Evolutionary conservation across 1,140 invertebrate species (phyloP).

Genomic region (Panonychus citri): DNA sequence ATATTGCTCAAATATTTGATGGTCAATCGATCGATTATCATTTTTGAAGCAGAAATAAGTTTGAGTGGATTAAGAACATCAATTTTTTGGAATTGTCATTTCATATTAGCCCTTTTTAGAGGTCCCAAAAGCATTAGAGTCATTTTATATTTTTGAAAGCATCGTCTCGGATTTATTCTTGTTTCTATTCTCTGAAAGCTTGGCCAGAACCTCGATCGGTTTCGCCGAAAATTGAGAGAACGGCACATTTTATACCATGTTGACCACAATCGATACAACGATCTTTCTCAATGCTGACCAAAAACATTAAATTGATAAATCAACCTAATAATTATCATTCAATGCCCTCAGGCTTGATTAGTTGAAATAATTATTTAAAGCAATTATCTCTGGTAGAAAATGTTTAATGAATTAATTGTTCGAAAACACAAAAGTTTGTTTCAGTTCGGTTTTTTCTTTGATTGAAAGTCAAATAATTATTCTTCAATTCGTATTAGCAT

Average conservation of each 20-base stretch:
- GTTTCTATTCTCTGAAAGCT: neutral
- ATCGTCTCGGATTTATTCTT: neutral
- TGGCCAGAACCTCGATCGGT: neutral
- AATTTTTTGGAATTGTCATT: neutral
- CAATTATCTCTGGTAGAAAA: no score
- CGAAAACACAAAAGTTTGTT: no score
- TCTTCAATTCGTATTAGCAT: no score
- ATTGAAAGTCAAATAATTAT: no score
- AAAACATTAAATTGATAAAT: slow-evolving; percentile 14
- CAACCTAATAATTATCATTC: slow-evolving; percentile 23
- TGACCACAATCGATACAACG: slow-evolving; percentile 8
- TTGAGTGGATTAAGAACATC: neutral
- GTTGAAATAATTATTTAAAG: no score
- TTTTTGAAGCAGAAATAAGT: neutral
- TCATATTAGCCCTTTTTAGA: neutral
- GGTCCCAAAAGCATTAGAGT: neutral
- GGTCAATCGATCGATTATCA: neutral
- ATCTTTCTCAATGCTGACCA: slow-evolving; percentile 14
- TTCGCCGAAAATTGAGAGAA: neutral
- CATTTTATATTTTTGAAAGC: neutral
- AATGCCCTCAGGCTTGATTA: neutral
- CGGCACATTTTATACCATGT: neutral
- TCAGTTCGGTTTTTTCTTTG: no score
- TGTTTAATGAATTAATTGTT: no score
- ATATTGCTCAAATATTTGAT: neutral